Evolutionary conservation across 2,797 vertebrate genomes (phyloP), one percentile per base, ranked within the genome.

Genomic region (Amphiprion clarkii): DNA sequence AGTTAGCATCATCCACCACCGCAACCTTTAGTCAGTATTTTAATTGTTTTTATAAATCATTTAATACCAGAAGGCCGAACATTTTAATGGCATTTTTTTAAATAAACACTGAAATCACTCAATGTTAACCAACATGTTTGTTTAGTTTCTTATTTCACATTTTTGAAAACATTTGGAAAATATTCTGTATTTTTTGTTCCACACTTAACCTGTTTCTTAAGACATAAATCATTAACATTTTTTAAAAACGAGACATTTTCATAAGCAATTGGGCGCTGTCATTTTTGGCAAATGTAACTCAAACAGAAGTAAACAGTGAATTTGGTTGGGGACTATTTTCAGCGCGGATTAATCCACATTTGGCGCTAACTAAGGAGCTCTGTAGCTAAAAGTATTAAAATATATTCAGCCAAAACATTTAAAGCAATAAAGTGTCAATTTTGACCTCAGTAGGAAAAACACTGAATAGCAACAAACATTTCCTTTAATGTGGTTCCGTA

Each of bases 91-190:
- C 36, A 10, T 39, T 12, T 39, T 8, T 39, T 3, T 3, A 11
- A 11, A 11, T 39, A 2, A 39, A 39, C 36, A 39, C 2, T 39
- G 11, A 39, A 39, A 39, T 39, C n/a, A 21, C 10, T 21, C 48
- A 21, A 2, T 21, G 17, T 49, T 19, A n/a, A 9, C 9, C 8
- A 8, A 53, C 2, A 21, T 9, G 9, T 54, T 31, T 8, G 21
- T 14, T 29, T 14, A 27, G 7, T 59, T 56, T 53, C n/a, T 58
- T 44, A 60, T 40, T 44, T 66, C 6, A 59, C 23, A 58, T 73
- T 64, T 53, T 13, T 59, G 6, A 63, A 48, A 13, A 63, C 0
- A 9, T 57, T 31, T 40, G 17, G 31, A 56, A 21, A 4, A 59
- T 14, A 5, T 31, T 74, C n/a, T 23, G 36, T 19, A 65, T 58